Evolutionary conservation across 2,113 vertebrate genomes (phyloP).

Genomic region (Oncorhynchus gorbuscha): DNA sequence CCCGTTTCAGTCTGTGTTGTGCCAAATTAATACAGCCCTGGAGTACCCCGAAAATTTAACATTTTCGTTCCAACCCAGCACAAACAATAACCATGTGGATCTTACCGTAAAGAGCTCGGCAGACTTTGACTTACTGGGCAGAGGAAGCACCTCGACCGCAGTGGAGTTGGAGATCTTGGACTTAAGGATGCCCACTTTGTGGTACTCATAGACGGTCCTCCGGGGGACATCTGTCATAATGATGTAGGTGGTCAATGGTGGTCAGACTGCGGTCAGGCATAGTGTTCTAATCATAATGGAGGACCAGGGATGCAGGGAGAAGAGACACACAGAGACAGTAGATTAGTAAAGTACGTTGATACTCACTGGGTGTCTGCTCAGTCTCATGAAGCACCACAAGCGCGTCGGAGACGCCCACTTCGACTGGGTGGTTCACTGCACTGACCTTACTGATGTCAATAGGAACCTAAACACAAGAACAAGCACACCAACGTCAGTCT

Average conservation of each 20-base stretch:
- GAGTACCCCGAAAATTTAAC: no score
- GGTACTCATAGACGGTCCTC: constrained; percentile 97
- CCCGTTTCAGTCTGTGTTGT: no score
- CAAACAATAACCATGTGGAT: no score
- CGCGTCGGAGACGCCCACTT: constrained; percentile 93
- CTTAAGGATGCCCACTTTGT: constrained; percentile 90
- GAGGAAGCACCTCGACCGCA: constrained; percentile 88
- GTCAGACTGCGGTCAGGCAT: neutral
- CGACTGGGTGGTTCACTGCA: constrained; percentile 88
- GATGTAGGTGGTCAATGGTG: constrained; percentile 7
- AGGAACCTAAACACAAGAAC: constrained; percentile 81
- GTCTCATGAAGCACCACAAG: constrained; percentile 93
- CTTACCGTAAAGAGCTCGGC: no score
- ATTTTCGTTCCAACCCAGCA: no score
- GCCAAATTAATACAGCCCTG: no score
- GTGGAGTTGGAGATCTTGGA: constrained; percentile 86
- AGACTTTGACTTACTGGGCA: constrained; percentile 83
- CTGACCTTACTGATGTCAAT: constrained; percentile 83
- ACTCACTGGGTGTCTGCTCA: constrained; percentile 92
- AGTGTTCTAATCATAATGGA: neutral
- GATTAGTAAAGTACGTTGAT: neutral
- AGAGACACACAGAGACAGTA: neutral
- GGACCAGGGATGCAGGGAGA: neutral
- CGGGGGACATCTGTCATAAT: constrained; percentile 82
- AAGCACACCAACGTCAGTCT: neutral